Evolutionary conservation across 2,888 invertebrate species (phyloP), one percentile per base, ranked within the genome.

Genomic region (Rhorus exstirpatorius): DNA sequence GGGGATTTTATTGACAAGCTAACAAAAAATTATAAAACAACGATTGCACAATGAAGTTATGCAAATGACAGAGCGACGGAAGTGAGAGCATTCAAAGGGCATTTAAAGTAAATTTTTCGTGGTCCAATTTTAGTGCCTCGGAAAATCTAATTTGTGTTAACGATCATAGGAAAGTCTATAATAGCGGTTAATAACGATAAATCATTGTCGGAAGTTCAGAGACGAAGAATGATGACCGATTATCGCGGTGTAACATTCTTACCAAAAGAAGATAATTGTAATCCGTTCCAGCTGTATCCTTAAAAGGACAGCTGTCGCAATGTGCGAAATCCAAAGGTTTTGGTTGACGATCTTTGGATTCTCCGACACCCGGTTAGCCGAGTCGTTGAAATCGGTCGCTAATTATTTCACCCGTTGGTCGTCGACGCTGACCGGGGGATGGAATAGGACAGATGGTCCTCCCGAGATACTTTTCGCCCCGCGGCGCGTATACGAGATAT

Each of bases 401-500:
- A 87, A 87, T 87, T 86, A 86, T 83, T 78, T 79, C 72, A 41
- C 46, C 71, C 77, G 72, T 6, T 46, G 35, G n/a, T 70, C 38
- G 51, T 6, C 53, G 70, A 76, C 65, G 38, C 53, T 68, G 74
- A 79, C 68, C 1, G 7, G 74, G 19, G 61, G 67, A 53, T 53
- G 61, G 53, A n/a, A n/a, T 53, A 63, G 81, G 83, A 80, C 87
- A 87, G 87, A 87, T 88, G 88, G 85, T 71, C 81, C 21, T 74
- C 79, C 46, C 77, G 84, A 72, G n/a, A n/a, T n/a, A n/a, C n/a
- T 83, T 74, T 72, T 58, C 83, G 74, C 68, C 68, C 44, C 26
- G 60, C 35, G 61, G 51, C 74, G n/a, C n/a, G n/a, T n/a, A n/a
- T n/a, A 38, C 10, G 1, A 12, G 17, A n/a, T n/a, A n/a, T n/a